Evolutionary conservation across 2,888 invertebrate species (phyloP), one percentile per base, ranked within the genome.

Genomic region (Villa cingulata): DNA sequence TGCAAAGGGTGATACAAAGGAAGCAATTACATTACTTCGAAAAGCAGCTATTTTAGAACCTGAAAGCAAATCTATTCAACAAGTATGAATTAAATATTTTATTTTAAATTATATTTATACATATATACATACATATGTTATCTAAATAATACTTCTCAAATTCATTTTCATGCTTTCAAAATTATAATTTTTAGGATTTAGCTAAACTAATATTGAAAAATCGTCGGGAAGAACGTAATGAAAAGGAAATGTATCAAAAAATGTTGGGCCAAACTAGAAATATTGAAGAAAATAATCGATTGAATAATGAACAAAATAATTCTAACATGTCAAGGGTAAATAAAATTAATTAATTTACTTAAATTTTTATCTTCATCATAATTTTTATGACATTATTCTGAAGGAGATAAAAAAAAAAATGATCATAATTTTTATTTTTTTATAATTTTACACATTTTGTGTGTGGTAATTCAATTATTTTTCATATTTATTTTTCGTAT

Each of bases 191-290:
- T 34, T 18, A 65, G 53, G 79, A 80, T 60, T 60, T 82, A 46
- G 66, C 71, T 2, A 68, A 72, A 53, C 62, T 80, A 17, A 73
- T 74, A 41, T 71, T 72, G 34, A 74, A 76, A 55, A 72, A 73
- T 43, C 74, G 74, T 27, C 72, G 73, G 27, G 77, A 80, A 53
- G 74, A 73, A 43, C 71, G 72, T 43, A 72, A 74, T 50, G 79
- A 82, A 62, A 78, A 76, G 55, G 72, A 76, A 56, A 70, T 83
- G 60, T 83, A 83, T 63, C 75, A 77, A 51, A 77, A 79, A 59
- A 83, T 83, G 83, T 59, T 77, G 44, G 75, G 76, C 1, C 70
- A 70, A 49, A 67, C 70, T n/a, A 68, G 66, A 53, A 68, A 64
- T 56, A 56, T 70, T 54, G 70, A 70, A 49, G 65, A 66, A 45